These are phyloP conservation scores for Anoplius nigerrimus DNA, from an alignment of 2,888 invertebrate genomes.

Conservation along the genomic window DNA sequence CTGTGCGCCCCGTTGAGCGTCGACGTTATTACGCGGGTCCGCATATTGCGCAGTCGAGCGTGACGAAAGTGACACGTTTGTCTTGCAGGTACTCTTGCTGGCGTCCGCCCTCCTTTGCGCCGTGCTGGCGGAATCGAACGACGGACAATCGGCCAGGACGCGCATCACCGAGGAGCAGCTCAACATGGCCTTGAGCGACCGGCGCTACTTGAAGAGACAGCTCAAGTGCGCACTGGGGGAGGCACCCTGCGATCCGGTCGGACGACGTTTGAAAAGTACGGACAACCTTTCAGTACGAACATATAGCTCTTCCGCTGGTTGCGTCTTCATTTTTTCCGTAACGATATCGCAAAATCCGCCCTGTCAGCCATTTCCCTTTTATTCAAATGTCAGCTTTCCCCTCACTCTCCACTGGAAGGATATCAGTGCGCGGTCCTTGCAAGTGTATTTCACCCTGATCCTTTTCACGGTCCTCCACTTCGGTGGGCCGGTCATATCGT, in stretches of 20 bases:
- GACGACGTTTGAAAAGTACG: slow-evolving; percentile 83
- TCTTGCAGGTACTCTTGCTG: slow-evolving; percentile 59
- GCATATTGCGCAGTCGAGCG: too few species aligned
- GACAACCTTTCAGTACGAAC: too few species aligned
- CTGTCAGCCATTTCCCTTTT: too few species aligned
- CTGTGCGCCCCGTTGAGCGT: too few species aligned
- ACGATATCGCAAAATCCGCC: too few species aligned
- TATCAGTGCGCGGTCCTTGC: too few species aligned
- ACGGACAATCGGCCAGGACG: slow-evolving; percentile 66
- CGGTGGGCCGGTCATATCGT: not conserved
- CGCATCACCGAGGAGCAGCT: slow-evolving; percentile 81
- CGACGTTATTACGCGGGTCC: too few species aligned
- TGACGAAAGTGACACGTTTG: slow-evolving; percentile 9
- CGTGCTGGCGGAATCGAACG: slow-evolving; percentile 20
- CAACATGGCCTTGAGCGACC: slow-evolving; percentile 82
- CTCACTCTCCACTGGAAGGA: too few species aligned
- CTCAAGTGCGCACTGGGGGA: slow-evolving; percentile 85
- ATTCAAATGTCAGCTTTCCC: too few species aligned
- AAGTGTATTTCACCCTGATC: too few species aligned
- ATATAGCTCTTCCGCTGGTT: not conserved
- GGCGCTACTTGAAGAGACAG: slow-evolving; percentile 83
- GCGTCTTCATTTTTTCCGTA: too few species aligned
- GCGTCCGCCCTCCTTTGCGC: slow-evolving; percentile 32
- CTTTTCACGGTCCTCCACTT: too few species aligned
- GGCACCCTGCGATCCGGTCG: slow-evolving; percentile 85